A percentile compares a stretch with the other conserved stretches of the same genome.
phyloP scores from a whole-genome alignment of 2,888 invertebrate genomes.

The Schizotus pectinicornis region DNA sequence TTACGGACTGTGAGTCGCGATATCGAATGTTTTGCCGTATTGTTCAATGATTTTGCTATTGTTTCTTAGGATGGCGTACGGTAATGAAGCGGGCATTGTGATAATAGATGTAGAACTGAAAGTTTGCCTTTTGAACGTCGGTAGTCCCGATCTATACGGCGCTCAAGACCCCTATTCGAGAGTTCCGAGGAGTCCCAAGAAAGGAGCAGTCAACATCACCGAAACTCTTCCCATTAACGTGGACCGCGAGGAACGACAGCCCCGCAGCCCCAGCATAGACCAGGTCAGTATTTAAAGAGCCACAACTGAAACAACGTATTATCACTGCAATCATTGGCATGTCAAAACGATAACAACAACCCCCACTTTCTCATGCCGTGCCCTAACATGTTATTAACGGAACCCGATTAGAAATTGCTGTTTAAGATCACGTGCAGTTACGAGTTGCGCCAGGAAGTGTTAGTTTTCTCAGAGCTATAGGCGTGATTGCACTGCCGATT shows the following conservation, averaged over 20 bases:
- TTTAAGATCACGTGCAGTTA: constrained; percentile 24
- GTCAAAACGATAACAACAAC: constrained; percentile 10
- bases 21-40: not conserved
- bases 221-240: constrained; percentile 56
- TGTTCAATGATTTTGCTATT: not conserved
- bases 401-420: constrained; percentile 25
- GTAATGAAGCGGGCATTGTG: constrained; percentile 94
- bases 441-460: constrained; percentile 30
- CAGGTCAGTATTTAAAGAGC: constrained; percentile 69
- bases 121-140: constrained; percentile 85
- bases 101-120: constrained; percentile 94
- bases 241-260: constrained; percentile 61
- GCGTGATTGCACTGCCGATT: constrained; percentile 30
- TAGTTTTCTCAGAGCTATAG: constrained; percentile 25
- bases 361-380: constrained; percentile 8
- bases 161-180: constrained; percentile 86
- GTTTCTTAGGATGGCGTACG: constrained; percentile 86
- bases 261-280: constrained; percentile 86
- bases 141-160: constrained; percentile 90
- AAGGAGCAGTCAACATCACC: constrained; percentile 54
- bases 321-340: constrained; percentile 17
- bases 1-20: constrained; percentile 88
- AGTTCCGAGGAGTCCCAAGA: constrained; percentile 55
- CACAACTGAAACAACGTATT: not conserved
- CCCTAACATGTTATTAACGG: constrained; percentile 2